Base-by-base conservation (phyloP, 2,888 invertebrate species). In the Limnephilus auricula region DNA sequence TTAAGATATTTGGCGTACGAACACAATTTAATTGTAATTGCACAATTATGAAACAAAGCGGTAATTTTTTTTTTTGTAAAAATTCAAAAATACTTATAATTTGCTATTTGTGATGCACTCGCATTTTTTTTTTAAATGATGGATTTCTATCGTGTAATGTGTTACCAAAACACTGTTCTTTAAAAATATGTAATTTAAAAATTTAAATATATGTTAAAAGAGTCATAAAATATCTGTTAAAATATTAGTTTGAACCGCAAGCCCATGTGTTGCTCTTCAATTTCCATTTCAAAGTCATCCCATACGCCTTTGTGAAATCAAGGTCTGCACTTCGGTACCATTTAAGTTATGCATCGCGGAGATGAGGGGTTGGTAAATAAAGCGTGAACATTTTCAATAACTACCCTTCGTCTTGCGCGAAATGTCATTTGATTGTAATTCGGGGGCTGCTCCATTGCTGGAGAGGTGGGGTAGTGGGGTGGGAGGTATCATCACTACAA, bases 351-450 rank as follows among this genome's bases (percentile, higher is more conserved):
- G 90, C 92, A 79, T 78, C 89, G 87, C 78, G 37, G 89, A 84
- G 92, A 92, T 91, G 92, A 92, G 92, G 89, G 92, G 90, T 92
- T 92, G 92, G 92, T 92, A 91, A 92, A 92, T 92, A 92, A 92
- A 90, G 91, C 83, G 89, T 45, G 86, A 91, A 88, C 88, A 88
- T 89, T 91, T 91, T 92, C 92, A 92, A 92, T 92, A 92, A 90
- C 90, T 91, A 89, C 87, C 86, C 88, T 25, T 30, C 65, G 65
- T 65, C 50, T 78, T 88, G 34, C 31, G 32, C 37, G 89, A 79
- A 50, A 87, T 65, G 65, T 80, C 79, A 79, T 79, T 79, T 89
- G n/a, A 89, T 79, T 79, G 79, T 79, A 25, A 45, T 13, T 13
- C 40, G 37, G 30, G 79, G 79, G 79, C 30, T 34, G 86, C 18